Evolutionary conservation across 2,113 vertebrate genomes (phyloP).

Genomic region (Amazona guildingii): DNA sequence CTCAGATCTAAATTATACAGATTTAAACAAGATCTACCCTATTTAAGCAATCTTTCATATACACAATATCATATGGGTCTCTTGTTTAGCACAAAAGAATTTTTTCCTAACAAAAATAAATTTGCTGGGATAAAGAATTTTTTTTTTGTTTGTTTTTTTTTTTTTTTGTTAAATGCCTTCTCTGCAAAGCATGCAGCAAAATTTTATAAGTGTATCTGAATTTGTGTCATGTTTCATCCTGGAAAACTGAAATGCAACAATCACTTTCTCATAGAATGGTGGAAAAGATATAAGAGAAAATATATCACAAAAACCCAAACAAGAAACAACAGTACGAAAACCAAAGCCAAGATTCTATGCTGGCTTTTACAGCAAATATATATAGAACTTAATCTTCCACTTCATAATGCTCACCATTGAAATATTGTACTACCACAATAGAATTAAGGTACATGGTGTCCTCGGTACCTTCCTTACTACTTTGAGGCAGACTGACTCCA

Average conservation of each 20-base stretch:
- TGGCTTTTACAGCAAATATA: neutral
- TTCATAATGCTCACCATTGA: neutral
- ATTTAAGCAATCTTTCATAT: neutral
- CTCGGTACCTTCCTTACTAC: neutral
- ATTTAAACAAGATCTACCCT: neutral
- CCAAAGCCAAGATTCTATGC: neutral
- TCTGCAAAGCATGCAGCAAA: neutral
- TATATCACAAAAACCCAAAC: rapidly evolving
- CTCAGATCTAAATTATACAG: neutral
- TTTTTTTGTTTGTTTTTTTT: too few species aligned
- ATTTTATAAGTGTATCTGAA: neutral
- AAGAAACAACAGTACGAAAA: neutral
- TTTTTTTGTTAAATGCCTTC: neutral
- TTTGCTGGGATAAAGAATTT: neutral
- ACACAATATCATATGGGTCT: neutral
- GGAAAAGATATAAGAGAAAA: neutral
- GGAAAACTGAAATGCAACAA: neutral
- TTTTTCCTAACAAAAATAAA: neutral
- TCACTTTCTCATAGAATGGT: neutral
- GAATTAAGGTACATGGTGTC: neutral
- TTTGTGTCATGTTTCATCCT: neutral
- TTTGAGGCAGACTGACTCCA: neutral
- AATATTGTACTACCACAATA: neutral
- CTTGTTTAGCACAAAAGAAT: neutral
- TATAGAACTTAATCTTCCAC: neutral